phyloP scores from a whole-genome alignment of 1,140 invertebrate genomes.

The Penaeus japonicus region DNA sequence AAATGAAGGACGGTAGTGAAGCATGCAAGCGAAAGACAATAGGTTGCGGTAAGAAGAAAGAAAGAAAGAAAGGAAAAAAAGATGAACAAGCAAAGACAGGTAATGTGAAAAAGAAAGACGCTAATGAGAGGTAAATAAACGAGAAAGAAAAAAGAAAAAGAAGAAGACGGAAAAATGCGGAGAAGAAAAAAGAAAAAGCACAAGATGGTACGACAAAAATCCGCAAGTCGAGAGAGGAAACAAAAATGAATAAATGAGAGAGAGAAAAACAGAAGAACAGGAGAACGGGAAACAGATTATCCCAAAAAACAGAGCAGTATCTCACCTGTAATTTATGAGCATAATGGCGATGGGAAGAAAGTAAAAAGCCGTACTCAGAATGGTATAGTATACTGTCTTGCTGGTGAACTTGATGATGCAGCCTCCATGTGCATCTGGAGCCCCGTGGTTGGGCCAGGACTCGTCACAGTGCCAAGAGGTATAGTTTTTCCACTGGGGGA shows the following conservation, averaged over 20 bases:
- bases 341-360: conserved; percentile 50
- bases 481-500: conserved; percentile 42
- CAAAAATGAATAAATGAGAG: background rate
- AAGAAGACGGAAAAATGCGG: too few relatives aligned
- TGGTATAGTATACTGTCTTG: conserved; percentile 43
- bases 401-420: conserved; percentile 40
- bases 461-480: conserved; percentile 44
- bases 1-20: too few relatives aligned
- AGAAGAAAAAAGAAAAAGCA: too few relatives aligned
- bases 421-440: background rate
- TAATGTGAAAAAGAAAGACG: too few relatives aligned
- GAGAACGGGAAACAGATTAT: background rate
- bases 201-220: too few relatives aligned
- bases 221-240: background rate
- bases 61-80: too few relatives aligned
- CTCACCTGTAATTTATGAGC: conserved; percentile 49
- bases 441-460: conserved; percentile 31
- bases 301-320: background rate
- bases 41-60: too few relatives aligned
- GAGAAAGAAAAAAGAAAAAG: too few relatives aligned
- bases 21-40: too few relatives aligned
- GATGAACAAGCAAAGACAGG: too few relatives aligned
- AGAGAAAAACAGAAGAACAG: background rate
- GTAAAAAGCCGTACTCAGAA: conserved; percentile 43
- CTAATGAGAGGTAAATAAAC: too few relatives aligned